Evolutionary conservation across 2,797 vertebrate genomes (phyloP).

Genomic region (Poeciliopsis infans): DNA sequence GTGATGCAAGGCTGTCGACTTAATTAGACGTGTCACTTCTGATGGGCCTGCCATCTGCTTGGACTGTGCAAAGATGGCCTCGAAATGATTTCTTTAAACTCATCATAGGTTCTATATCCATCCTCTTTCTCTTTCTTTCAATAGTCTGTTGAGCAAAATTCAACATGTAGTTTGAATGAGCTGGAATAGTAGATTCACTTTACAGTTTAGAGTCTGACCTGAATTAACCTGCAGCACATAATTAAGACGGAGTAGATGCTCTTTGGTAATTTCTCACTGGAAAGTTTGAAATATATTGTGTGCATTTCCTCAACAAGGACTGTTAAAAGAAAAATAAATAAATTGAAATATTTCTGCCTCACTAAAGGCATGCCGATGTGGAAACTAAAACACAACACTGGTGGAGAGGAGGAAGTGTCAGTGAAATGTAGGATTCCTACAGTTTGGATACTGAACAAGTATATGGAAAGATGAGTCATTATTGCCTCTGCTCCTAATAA

Average conservation of each 20-base stretch:
- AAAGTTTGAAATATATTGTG: not conserved
- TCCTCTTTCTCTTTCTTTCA: not conserved
- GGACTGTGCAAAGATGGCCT: not conserved
- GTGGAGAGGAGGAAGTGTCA: not conserved
- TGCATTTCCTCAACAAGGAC: too few relatives aligned
- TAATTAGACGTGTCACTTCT: conserved; percentile 35
- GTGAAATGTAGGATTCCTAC: not conserved
- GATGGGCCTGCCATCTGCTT: not conserved
- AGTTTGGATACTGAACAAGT: not conserved
- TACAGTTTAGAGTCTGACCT: not conserved
- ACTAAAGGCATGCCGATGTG: not conserved
- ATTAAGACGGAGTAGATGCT: not conserved
- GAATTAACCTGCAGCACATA: not conserved
- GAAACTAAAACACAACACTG: not conserved
- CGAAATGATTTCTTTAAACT: not conserved
- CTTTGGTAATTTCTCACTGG: not conserved
- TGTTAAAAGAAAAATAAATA: not conserved
- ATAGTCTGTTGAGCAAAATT: not conserved
- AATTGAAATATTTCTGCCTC: not conserved
- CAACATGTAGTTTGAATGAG: not conserved
- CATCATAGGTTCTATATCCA: not conserved
- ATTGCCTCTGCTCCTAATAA: not conserved
- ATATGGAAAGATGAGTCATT: not conserved
- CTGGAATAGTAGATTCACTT: not conserved
- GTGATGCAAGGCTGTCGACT: conserved; percentile 24